Conservation (phyloP, 2,113 vertebrate species). For the Lates calcarifer region DNA sequence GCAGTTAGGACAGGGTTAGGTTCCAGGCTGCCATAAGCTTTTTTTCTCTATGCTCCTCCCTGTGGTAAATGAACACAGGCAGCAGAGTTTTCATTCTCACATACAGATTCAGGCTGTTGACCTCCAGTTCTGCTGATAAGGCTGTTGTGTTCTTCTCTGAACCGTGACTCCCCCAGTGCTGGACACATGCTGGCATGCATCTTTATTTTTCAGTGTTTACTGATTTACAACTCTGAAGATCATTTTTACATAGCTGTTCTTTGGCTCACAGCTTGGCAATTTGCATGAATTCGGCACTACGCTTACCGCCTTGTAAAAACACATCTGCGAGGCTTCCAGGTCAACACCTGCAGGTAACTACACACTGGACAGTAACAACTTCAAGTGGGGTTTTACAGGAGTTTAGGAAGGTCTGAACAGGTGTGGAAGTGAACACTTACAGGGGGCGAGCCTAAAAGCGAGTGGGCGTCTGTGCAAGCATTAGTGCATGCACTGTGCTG, state of each 20-base stretch:
- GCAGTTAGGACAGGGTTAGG: conserved; percentile 16
- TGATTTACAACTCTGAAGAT: conserved; percentile 11
- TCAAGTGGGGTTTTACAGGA: conserved; percentile 34
- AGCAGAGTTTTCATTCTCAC: conserved; percentile 26
- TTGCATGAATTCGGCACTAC: neutral
- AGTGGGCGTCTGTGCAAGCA: neutral
- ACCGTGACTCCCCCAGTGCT: conserved; percentile 12
- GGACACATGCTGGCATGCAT: conserved; percentile 41
- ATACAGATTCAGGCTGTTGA: conserved; percentile 41
- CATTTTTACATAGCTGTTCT: conserved; percentile 22
- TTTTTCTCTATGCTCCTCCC: conserved; percentile 1
- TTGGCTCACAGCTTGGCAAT: neutral
- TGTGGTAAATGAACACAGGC: conserved; percentile 23
- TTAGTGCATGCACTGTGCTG: neutral
- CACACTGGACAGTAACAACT: conserved; percentile 39
- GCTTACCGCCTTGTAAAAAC: conserved; percentile 43
- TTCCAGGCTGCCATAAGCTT: conserved; percentile 19
- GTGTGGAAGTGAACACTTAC: conserved; percentile 19
- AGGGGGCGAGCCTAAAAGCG: neutral
- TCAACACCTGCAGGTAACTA: conserved; percentile 57
- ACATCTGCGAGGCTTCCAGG: conserved; percentile 46
- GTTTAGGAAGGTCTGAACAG: conserved; percentile 34
- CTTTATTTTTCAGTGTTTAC: conserved; percentile 38
- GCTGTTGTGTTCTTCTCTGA: conserved; percentile 35
- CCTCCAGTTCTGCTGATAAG: conserved; percentile 53